Base-by-base conservation (phyloP, 2,888 invertebrate genomes). In the Myathropa florea region DNA sequence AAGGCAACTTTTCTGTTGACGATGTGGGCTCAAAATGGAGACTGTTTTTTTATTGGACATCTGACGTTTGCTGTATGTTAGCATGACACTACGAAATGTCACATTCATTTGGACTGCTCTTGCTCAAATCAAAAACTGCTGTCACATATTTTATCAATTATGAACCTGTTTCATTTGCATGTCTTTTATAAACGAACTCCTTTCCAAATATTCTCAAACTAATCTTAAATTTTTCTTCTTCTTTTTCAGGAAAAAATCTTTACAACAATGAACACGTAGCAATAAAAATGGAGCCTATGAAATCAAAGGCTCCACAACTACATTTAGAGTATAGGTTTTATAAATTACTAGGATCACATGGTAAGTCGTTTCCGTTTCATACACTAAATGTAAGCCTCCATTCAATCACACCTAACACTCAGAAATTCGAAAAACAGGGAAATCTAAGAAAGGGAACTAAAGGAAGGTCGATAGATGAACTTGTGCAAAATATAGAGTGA, bases 231-330 rank as follows among this genome's bases (percentile, higher is more conserved):
- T 64, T 63, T 83, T 61, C 71, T 65, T 28, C 21, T 88, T 57
- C 30, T 83, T 92, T 95, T 96, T 71, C 95, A 97, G 98, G 99
- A 90, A 99, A 99, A 95, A 99, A 99, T 94, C 95, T 99, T 92
- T 99, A 99, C 95, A 99, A 98, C 95, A 99, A 98, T 95, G 99
- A 99, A 95, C 99, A 99, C 95, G 99, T 99, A 94, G 99, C 99
- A 93, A 99, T 99, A 94, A 99, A 99, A 95, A 96, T 99, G 98
- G 99, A 99, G 95, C 98, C 98, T 91, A 99, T 99, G 98, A 99
- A 99, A 94, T 98, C 99, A 91, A 98, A 99, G 95, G 99, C 99
- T 92, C 99, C 99, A 89, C 99, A 99, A 95, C 95, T 99, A 93
- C 99, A 99, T 94, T 95, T 99, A 95, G 99, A 99, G 95, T 99